A percentile compares a stretch with the other conserved stretches of the same genome.
Evolutionary conservation across 2,113 vertebrate species (phyloP).

Genomic region (Buteo buteo): DNA sequence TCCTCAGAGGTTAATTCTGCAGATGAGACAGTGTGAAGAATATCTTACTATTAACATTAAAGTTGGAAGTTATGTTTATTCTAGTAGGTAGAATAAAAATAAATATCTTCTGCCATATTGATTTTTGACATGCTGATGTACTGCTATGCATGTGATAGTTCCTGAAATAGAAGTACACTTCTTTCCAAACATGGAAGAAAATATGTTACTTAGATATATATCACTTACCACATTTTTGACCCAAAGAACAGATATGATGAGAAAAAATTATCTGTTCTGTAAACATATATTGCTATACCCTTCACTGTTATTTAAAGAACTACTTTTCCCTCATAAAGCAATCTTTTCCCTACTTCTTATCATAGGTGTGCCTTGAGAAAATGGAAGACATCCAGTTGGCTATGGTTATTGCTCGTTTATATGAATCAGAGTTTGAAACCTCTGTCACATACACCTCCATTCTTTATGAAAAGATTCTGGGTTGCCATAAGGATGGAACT

Average conservation of each 20-base stretch:
- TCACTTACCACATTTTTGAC: not conserved
- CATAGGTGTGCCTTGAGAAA: slow-evolving; percentile 93
- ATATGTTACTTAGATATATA: not conserved
- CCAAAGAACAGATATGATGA: not conserved
- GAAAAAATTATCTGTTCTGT: not conserved
- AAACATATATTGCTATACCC: not conserved
- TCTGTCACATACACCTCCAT: slow-evolving; percentile 92
- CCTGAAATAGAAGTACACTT: not conserved
- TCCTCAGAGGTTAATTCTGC: not conserved
- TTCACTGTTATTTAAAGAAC: not conserved
- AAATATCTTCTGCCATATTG: not conserved
- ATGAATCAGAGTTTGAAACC: slow-evolving; percentile 95
- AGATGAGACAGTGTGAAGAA: not conserved
- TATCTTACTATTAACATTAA: not conserved
- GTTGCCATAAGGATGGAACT: slow-evolving; percentile 85
- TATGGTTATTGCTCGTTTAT: slow-evolving; percentile 93
- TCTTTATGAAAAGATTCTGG: slow-evolving; percentile 90
- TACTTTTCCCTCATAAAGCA: not conserved
- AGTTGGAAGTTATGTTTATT: not conserved
- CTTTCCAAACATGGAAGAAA: not conserved
- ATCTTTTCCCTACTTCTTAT: not conserved
- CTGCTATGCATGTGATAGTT: not conserved
- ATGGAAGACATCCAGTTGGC: slow-evolving; percentile 99
- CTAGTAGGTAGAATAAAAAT: not conserved
- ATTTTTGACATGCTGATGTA: not conserved